Evolutionary conservation across 1,140 invertebrate genomes (phyloP).

Genomic region (Dufourea novaeangliae): DNA sequence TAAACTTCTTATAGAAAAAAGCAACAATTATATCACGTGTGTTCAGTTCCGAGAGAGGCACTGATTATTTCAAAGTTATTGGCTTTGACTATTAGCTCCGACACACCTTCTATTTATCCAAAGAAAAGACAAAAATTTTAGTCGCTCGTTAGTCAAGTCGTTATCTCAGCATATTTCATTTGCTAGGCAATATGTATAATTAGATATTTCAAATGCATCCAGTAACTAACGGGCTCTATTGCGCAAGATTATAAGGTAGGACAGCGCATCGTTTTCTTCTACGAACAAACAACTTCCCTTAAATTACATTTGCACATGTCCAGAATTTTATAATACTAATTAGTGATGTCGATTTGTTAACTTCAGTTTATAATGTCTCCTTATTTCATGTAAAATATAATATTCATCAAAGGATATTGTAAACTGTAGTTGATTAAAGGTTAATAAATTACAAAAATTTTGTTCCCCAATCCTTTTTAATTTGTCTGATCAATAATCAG

Average conservation of each 20-base stretch:
- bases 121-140: not conserved
- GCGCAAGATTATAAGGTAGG: not conserved
- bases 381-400: not conserved
- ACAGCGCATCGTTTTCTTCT: not conserved
- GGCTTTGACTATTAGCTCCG: not conserved
- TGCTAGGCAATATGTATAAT: not conserved
- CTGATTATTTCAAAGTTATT: not conserved
- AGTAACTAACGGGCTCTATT: not conserved
- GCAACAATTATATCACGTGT: not conserved
- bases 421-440: not conserved
- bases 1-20: no score
- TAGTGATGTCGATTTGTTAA: not conserved
- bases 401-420: not conserved
- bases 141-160: not conserved
- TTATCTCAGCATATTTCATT: not conserved
- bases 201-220: not conserved
- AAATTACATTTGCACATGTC: not conserved
- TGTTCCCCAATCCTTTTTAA: no score
- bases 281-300: not conserved
- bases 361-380: not conserved
- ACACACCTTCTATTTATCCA: not conserved
- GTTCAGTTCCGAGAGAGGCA: not conserved
- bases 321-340: slow-evolving; percentile 4
- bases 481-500: no score
- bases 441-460: no score